Percentiles rank a stretch among this genome's conserved stretches.
phyloP scores from a whole-genome alignment of 1,140 invertebrate species.

The Drosophila miranda region DNA sequence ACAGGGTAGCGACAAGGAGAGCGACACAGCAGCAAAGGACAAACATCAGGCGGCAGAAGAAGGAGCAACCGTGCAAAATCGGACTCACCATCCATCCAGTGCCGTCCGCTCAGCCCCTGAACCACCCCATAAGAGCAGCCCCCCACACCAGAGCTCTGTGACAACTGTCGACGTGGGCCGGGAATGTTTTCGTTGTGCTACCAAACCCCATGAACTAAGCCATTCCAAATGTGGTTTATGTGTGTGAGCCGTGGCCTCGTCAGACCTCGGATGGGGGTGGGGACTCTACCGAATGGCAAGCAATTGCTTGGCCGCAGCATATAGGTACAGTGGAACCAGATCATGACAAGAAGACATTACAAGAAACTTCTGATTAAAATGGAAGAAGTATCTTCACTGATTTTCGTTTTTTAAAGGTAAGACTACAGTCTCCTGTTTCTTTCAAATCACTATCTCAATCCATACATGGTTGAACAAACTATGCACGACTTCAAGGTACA shows the following conservation, averaged over 20 bases:
- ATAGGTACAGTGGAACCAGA: slow-evolving; percentile 17
- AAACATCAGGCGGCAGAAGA: background rate
- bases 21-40: slow-evolving; percentile 18
- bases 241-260: slow-evolving; percentile 30
- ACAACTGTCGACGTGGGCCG: slow-evolving; percentile 63
- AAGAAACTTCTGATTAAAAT: background rate
- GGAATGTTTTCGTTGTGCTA: slow-evolving; percentile 54
- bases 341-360: background rate
- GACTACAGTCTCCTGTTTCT: too few species aligned
- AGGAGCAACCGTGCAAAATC: slow-evolving; percentile 46
- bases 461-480: too few species aligned
- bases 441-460: too few species aligned
- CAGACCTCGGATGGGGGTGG: background rate
- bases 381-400: too few species aligned
- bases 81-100: slow-evolving; percentile 33
- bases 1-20: slow-evolving; percentile 1
- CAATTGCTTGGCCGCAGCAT: slow-evolving; percentile 24
- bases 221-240: slow-evolving; percentile 76
- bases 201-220: slow-evolving; percentile 74
- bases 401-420: too few species aligned
- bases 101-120: background rate
- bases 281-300: background rate
- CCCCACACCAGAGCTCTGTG: slow-evolving; percentile 25
- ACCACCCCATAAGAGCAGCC: background rate
- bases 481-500: too few species aligned